Evolutionary conservation across 1,140 invertebrate genomes (phyloP), one percentile per base, ranked within the genome.

Genomic region (Xylocopa sonorina): DNA sequence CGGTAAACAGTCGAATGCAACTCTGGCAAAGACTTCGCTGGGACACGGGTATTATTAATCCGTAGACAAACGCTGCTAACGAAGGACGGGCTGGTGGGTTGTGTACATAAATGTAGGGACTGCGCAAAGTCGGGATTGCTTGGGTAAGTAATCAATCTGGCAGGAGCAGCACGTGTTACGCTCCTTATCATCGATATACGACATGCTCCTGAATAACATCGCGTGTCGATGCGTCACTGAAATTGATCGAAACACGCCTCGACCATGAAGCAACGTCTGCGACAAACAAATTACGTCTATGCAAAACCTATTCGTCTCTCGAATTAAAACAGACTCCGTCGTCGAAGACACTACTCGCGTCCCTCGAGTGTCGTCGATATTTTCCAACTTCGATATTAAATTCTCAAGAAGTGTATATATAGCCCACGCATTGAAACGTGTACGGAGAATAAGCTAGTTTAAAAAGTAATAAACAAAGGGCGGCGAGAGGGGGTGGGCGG

Each of bases 51-150:
- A 71, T 72, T 81, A 81, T 81, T 81, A 78, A 81, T 81, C 75
- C 71, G 48, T 63, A 18, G 38, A 57, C 75, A 81, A 81, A 81
- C 75, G 57, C 29, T 66, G 60, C 80, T 81, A 81, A 81, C 80
- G 80, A 81, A 81, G 60, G 74, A 32, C 51, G 67, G 60, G 29
- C 67, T n/a, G n/a, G n/a, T 58, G 27, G 50, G 38, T 57, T 80
- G 24, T 81, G 74, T 51, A 72, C 74, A 69, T 66, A 81, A 58
- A 68, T 55, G 58, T 58, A 71, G 10, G 50, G 58, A 63, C 67
- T 14, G 12, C 34, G 46, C 58, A 29, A 81, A 78, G 80, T 78
- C 60, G 46, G 34, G 75, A 57, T 66, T 71, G 51, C 46, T 50
- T 57, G 21, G 76, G 27, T 53, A 14, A 43, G 60, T 68, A 72